Evolutionary conservation across 2,797 vertebrate genomes (phyloP).

Genomic region (Typhlichthys subterraneus): DNA sequence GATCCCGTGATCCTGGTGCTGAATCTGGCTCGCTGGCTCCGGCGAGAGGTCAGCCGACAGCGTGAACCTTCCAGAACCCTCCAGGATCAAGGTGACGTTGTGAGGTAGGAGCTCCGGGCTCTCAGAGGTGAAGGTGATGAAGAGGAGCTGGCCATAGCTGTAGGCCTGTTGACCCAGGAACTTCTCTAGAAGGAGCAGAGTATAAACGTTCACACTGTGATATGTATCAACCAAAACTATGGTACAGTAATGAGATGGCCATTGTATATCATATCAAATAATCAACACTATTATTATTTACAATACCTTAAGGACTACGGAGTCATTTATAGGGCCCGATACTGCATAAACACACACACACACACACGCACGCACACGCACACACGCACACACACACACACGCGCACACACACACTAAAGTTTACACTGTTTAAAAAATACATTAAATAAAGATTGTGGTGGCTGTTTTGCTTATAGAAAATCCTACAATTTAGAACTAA

Average conservation of each 20-base stretch:
- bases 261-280: too few relatives aligned
- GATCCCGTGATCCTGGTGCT: slow-evolving; percentile 21
- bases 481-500: too few relatives aligned
- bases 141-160: slow-evolving; percentile 86
- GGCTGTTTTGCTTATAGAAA: too few relatives aligned
- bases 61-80: slow-evolving; percentile 73
- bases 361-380: too few relatives aligned
- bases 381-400: too few relatives aligned
- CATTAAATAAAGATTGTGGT: too few relatives aligned
- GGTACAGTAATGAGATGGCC: not conserved
- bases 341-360: too few relatives aligned
- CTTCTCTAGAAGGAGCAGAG: slow-evolving; percentile 72
- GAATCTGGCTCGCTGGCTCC: not conserved
- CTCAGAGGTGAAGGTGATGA: slow-evolving; percentile 77
- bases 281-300: too few relatives aligned
- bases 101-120: slow-evolving; percentile 50
- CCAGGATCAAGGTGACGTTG: slow-evolving; percentile 75
- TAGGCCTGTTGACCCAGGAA: slow-evolving; percentile 83
- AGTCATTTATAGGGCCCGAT: too few relatives aligned
- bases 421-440: too few relatives aligned
- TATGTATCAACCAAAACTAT: slow-evolving; percentile 17
- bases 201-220: slow-evolving; percentile 28
- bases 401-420: too few relatives aligned
- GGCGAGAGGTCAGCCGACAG: slow-evolving; percentile 61
- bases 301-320: too few relatives aligned